phyloP scores from a whole-genome alignment of 2,888 invertebrate species.

The Orthosia cruda region DNA sequence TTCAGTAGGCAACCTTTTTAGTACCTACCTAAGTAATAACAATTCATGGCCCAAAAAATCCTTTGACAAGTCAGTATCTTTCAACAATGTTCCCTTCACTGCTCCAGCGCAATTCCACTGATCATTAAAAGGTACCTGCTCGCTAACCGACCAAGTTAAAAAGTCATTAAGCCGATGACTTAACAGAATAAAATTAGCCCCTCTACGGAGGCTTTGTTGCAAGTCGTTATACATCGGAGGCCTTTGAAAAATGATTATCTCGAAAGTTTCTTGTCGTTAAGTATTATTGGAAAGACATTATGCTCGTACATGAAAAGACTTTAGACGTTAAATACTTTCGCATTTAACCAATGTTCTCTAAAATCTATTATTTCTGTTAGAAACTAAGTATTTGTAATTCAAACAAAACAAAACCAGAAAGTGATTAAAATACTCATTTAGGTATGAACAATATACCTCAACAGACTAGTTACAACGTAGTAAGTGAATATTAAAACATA shows the following conservation, averaged over 20 bases:
- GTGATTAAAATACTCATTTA: background rate
- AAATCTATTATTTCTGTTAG: background rate
- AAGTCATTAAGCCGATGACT: conserved; percentile 67
- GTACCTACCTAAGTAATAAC: background rate
- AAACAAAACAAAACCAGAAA: background rate
- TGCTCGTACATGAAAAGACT: conserved; percentile 41
- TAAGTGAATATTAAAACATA: background rate
- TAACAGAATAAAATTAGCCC: conserved; percentile 62
- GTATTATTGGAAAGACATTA: conserved; percentile 71
- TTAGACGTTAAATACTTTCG: conserved; percentile 11
- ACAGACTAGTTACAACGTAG: no score
- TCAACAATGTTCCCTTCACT: background rate
- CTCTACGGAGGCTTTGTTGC: conserved; percentile 52
- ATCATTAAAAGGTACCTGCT: conserved; percentile 55
- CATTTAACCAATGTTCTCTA: no score
- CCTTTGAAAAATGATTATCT: conserved; percentile 83
- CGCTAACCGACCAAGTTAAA: conserved; percentile 60
- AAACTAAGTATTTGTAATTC: background rate
- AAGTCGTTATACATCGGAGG: conserved; percentile 55
- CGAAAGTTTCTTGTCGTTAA: conserved; percentile 78
- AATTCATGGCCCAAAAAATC: conserved; percentile 2
- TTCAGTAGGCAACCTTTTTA: background rate
- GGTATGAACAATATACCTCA: background rate
- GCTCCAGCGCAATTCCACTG: conserved; percentile 25
- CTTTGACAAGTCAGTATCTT: conserved; percentile 11